A percentile compares a stretch with the other conserved stretches of the same genome.
Evolutionary conservation across 2,888 invertebrate genomes (phyloP).

Genomic region (Minunthozetes semirufus): DNA sequence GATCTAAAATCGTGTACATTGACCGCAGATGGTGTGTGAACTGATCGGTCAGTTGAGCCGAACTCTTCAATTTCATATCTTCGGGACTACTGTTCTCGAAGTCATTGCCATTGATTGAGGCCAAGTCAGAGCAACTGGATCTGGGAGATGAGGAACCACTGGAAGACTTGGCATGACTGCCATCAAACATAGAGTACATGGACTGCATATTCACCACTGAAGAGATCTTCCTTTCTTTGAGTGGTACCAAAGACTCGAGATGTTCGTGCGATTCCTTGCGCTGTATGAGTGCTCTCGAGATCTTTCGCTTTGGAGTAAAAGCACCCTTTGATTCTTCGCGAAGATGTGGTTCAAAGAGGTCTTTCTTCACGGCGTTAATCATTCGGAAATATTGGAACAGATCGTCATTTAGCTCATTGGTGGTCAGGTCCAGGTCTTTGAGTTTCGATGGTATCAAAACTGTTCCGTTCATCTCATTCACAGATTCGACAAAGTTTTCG

Average conservation of each 20-base stretch:
- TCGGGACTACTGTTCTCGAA: not conserved
- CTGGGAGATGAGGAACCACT: not conserved
- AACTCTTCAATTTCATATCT: not conserved
- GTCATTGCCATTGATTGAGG: not conserved
- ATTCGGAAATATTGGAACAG: constrained; percentile 33
- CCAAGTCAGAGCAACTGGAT: not conserved
- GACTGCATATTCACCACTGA: not conserved
- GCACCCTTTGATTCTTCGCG: constrained; percentile 12
- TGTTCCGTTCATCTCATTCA: constrained; percentile 34
- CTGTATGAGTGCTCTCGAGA: constrained; percentile 10
- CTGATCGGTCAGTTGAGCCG: constrained; percentile 30
- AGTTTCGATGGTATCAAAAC: constrained; percentile 34
- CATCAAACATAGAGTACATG: not conserved
- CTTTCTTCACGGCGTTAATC: constrained; percentile 32
- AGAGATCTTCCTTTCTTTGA: constrained; percentile 1
- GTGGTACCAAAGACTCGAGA: not conserved
- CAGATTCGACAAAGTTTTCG: constrained; percentile 35
- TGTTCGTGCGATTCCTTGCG: not conserved
- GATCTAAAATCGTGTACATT: constrained; percentile 32
- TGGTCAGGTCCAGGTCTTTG: constrained; percentile 21
- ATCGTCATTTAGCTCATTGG: constrained; percentile 12
- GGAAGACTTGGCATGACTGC: no score
- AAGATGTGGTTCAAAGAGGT: constrained; percentile 30
- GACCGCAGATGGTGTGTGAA: constrained; percentile 34
- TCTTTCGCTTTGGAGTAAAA: constrained; percentile 27